A percentile compares a stretch with the other conserved stretches of the same genome.
Conservation (phyloP, 2,888 invertebrate genomes). For the Cephus pulcher region DNA sequence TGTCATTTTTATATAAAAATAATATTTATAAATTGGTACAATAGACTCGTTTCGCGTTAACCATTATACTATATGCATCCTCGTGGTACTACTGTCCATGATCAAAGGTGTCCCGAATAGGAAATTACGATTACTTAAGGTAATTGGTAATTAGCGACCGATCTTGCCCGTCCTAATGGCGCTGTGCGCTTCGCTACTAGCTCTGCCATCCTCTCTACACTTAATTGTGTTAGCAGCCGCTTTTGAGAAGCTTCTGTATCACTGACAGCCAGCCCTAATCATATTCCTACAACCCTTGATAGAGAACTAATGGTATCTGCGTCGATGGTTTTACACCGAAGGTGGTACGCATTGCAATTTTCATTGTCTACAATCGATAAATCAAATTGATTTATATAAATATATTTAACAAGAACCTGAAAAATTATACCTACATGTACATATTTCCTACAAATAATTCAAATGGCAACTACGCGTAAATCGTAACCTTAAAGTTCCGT, state of each 20-base stretch:
- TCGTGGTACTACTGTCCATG: background rate
- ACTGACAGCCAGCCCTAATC: conserved; percentile 61
- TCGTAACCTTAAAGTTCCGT: background rate
- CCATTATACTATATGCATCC: background rate
- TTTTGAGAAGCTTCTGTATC: conserved; percentile 64
- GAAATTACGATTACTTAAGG: conserved; percentile 60
- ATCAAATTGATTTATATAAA: background rate
- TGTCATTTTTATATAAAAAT: background rate
- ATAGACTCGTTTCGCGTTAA: background rate
- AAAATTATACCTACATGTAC: background rate
- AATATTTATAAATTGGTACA: background rate
- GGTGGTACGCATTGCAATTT: background rate
- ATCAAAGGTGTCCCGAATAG: conserved; percentile 56
- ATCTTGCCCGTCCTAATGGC: conserved; percentile 60
- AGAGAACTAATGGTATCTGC: conserved; percentile 59
- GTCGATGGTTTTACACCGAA: background rate
- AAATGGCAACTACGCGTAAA: background rate
- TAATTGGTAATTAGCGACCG: conserved; percentile 64
- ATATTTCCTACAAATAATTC: no score
- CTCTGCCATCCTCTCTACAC: conserved; percentile 46
- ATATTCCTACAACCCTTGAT: conserved; percentile 61
- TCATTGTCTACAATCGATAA: background rate
- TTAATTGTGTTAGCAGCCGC: conserved; percentile 62
- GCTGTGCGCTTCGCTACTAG: conserved; percentile 38
- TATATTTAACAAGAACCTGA: background rate